Evolutionary conservation across 1,140 invertebrate species (phyloP), one percentile per base, ranked within the genome.

Genomic region (Ceratina japonica): DNA sequence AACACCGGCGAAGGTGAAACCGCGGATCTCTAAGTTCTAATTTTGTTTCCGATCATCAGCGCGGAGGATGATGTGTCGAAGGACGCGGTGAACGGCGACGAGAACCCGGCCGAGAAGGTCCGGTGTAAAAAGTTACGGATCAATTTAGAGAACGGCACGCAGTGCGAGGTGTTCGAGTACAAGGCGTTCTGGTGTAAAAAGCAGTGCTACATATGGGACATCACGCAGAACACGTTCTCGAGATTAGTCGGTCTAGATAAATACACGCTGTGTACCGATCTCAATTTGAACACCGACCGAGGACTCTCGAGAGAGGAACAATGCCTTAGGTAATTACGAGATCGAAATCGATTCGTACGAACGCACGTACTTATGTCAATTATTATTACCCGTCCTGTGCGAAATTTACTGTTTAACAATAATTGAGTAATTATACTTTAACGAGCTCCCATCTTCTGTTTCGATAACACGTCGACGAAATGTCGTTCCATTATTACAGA

Each of bases 121-220:
- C 75, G 84, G 52, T 84, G 82, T 10, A 90, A 91, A 61, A 80
- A 84, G 18, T 76, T 93, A 31, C 86, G 84, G 20, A 87, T 93
- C 63, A 87, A 88, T 85, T 87, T 93, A 61, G 90, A 91, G 66
- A 92, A 93, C 85, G 93, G 93, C 8, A 91, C 89, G 0, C 84
- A 86, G 62, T 85, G 88, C 71, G 82, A 91, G 79, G 88, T 91
- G 0, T 58, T 78, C 7, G 88, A 89, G 69, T 91, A 90, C 66
- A 91, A 92, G 58, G 92, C 93, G 27, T 95, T 96, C 84, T 93
- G 92, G 77, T 95, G 95, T 77, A 96, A 96, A 86, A 96, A 96
- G 87, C 91, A 94, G 61, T 93, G 94, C 52, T 96, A 96, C 84
- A 91, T 96, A 10, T 96, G 95, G 95, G 94, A 96, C 84, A 87